A percentile compares a stretch with the other conserved stretches of the same genome.
Conservation (phyloP, 2,113 vertebrate genomes). For the Actinemys pallida region DNA sequence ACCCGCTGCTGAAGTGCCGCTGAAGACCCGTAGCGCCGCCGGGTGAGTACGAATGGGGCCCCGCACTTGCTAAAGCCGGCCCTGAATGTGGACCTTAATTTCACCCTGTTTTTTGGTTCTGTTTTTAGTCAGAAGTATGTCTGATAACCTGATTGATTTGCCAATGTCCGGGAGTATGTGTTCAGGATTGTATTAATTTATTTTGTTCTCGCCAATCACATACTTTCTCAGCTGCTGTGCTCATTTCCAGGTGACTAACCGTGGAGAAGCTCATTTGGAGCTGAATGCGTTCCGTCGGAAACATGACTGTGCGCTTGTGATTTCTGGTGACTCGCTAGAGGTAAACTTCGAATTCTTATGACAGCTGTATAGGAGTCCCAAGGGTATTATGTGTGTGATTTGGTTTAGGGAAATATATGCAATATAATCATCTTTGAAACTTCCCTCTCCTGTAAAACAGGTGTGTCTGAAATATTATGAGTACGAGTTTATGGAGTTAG, state of each 20-base stretch:
- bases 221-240: not conserved
- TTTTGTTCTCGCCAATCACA: not conserved
- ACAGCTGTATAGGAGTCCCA: not conserved
- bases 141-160: not conserved
- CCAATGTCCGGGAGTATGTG: not conserved
- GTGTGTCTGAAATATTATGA: constrained; percentile 97
- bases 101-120: not conserved
- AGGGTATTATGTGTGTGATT: accelerated
- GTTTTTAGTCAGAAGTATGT: not conserved
- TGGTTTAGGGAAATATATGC: accelerated
- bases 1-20: too few relatives aligned
- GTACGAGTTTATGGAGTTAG: constrained; percentile 97
- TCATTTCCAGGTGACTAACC: constrained; percentile 90
- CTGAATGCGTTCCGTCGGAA: constrained; percentile 97
- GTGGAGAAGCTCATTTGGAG: constrained; percentile 96
- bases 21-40: too few relatives aligned
- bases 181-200: not conserved
- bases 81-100: not conserved
- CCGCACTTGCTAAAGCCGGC: too few relatives aligned
- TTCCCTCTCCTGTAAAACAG: constrained; percentile 65
- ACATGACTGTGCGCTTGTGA: constrained; percentile 95
- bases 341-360: constrained; percentile 59
- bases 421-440: accelerated
- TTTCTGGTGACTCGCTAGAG: constrained; percentile 96
- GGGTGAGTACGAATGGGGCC: too few relatives aligned